These are phyloP conservation scores for Galerucella nymphaeae DNA, from an alignment of 2,888 invertebrate species.

Conservation along the genomic window DNA sequence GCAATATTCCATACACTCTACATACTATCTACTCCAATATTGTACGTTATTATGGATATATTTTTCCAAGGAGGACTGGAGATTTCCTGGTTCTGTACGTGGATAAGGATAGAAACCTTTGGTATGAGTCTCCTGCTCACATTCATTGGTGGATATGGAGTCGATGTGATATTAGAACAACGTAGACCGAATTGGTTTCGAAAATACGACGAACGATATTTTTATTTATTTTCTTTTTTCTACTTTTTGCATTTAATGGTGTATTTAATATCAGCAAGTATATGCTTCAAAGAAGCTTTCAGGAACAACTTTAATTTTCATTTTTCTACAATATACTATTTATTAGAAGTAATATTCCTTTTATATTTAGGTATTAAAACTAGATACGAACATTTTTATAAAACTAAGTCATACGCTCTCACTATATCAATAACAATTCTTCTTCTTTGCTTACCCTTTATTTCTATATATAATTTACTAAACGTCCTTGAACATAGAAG, in stretches of 20 bases:
- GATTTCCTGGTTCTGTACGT: constrained; percentile 41
- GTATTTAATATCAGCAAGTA: constrained; percentile 38
- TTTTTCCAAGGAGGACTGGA: constrained; percentile 34
- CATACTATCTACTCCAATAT: constrained; percentile 42
- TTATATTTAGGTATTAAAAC: constrained; percentile 35
- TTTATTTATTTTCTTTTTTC: constrained; percentile 41
- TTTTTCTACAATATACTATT: constrained; percentile 41
- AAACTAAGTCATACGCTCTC: constrained; percentile 31
- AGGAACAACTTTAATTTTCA: constrained; percentile 38
- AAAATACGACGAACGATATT: constrained; percentile 40
- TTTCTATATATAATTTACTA: constrained; percentile 39
- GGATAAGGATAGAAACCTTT: constrained; percentile 41
- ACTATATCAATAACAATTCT: constrained; percentile 32
- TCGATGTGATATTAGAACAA: constrained; percentile 44
- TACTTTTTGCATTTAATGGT: constrained; percentile 44
- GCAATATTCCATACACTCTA: constrained; percentile 40
- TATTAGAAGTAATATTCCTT: constrained; percentile 23
- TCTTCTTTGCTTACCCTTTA: constrained; percentile 41
- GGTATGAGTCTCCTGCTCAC: constrained; percentile 42
- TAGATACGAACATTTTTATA: constrained; percentile 14
- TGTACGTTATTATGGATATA: constrained; percentile 40
- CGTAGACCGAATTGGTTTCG: constrained; percentile 34
- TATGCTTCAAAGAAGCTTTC: constrained; percentile 42
- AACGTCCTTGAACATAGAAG: constrained; percentile 26
- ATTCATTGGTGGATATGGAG: constrained; percentile 43